Percentiles rank a stretch among this genome's conserved stretches.
phyloP scores from a whole-genome alignment of 2,113 vertebrate species.

The Etia nguti region DNA sequence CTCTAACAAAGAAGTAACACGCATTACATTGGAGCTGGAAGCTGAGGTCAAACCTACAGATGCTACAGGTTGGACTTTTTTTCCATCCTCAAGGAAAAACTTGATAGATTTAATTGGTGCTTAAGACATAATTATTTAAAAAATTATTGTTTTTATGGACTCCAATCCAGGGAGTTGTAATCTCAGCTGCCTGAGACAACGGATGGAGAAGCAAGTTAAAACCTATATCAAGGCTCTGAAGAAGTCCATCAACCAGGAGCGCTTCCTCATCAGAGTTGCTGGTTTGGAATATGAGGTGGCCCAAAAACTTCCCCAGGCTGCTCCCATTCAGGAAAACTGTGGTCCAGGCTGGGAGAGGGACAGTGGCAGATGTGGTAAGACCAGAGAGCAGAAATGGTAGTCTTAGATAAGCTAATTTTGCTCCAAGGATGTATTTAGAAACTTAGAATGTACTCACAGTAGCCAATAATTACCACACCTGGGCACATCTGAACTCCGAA shows the following conservation, averaged over 20 bases:
- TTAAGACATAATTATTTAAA: neutral
- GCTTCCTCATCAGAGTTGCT: conserved; percentile 90
- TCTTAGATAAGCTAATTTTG: neutral
- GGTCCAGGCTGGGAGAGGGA: conserved; percentile 84
- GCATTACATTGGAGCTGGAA: conserved; percentile 93
- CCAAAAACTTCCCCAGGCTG: conserved; percentile 77
- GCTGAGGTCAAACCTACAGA: conserved; percentile 90
- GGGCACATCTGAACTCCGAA: neutral
- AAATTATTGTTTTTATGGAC: neutral
- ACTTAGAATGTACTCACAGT: neutral
- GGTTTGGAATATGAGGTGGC: conserved; percentile 94
- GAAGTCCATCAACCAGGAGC: conserved; percentile 97
- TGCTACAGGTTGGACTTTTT: conserved; percentile 81
- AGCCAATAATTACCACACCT: neutral
- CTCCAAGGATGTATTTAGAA: neutral
- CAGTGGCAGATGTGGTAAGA: conserved; percentile 91
- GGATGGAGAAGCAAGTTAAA: conserved; percentile 90
- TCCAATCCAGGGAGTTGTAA: conserved; percentile 81
- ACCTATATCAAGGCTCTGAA: conserved; percentile 91
- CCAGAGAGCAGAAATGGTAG: neutral
- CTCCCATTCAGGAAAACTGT: conserved; percentile 52
- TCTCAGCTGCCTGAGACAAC: conserved; percentile 86
- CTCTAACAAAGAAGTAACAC: conserved; percentile 85
- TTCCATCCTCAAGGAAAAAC: neutral
- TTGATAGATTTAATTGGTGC: neutral